phyloP scores from a whole-genome alignment of 92 coral and sea anemone species.

The Diadumene lineata region DNA sequence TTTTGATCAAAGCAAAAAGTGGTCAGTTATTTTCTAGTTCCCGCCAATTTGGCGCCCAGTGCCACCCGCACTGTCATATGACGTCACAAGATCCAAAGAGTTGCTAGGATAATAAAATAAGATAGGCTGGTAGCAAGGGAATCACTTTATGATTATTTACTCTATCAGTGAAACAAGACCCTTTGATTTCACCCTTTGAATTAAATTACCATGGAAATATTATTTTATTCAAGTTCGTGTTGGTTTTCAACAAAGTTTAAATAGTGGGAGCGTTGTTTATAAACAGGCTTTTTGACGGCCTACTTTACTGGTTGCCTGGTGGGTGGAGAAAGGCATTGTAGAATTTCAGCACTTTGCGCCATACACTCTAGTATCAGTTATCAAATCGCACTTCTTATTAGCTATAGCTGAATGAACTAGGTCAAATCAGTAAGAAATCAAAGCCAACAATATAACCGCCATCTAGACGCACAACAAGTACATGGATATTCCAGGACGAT shows the following conservation, averaged over 20 bases:
- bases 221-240: too few relatives aligned
- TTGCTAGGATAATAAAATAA: slow-evolving; percentile 32
- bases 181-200: slow-evolving; percentile 10
- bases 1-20: slow-evolving; percentile 14
- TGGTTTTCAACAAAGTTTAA: background rate
- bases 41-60: slow-evolving; percentile 49
- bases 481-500: background rate
- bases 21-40: slow-evolving; percentile 17
- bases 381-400: slow-evolving; percentile 30
- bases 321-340: slow-evolving; percentile 33
- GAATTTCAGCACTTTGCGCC: slow-evolving; percentile 34
- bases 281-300: too few relatives aligned
- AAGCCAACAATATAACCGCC: slow-evolving; percentile 8
- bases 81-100: slow-evolving; percentile 21
- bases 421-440: slow-evolving; percentile 36
- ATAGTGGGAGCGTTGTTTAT: too few relatives aligned
- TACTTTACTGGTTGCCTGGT: background rate
- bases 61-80: slow-evolving; percentile 50
- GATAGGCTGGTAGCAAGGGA: slow-evolving; percentile 6
- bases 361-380: slow-evolving; percentile 1
- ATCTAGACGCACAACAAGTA: background rate
- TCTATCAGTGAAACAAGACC: slow-evolving; percentile 50
- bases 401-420: slow-evolving; percentile 26
- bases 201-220: slow-evolving; percentile 33
- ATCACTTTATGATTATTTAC: slow-evolving; percentile 48